Base-by-base conservation (phyloP, 2,888 invertebrate species). In the Pecten maximus region DNA sequence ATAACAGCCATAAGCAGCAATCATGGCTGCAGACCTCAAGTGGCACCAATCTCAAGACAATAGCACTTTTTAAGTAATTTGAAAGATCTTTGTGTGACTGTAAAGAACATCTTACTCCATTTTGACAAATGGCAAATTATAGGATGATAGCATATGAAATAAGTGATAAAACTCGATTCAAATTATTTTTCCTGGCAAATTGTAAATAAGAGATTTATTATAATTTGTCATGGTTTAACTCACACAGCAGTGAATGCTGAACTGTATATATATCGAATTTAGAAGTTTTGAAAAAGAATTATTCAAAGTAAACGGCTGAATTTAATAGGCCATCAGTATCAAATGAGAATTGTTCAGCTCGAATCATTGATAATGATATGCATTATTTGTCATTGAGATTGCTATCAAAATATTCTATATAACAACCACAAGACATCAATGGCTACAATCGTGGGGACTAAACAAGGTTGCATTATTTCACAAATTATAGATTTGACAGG, bases 381-480 rank as follows among this genome's bases (percentile, higher is more conserved):
- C 44, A n/a, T 44, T 6, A 8, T 10, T 10, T 74, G 74, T 28
- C 35, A 28, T 74, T 8, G 54, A 54, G 54, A 54, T 54, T 54
- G 16, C 28, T 35, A 74, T 23, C 28, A 74, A 28, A 35, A 8
- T 10, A 35, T 74, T 35, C 35, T 74, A 28, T 35, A 74, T 74
- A 74, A 74, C 28, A 15, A 35, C 35, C 35, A 74, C 74, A 74
- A 35, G 35, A 74, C 74, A 74, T 74, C 35, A 74, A 74, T 74
- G 28, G 35, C 74, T 74, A 74, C 4, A 74, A 35, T 28, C 28
- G 35, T 35, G 35, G 74, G 74, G 74, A 74, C 74, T 74, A 74
- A 44, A 74, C 74, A 74, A 74, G 74, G 35, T 74, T 54, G 50
- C 50, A 54, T 19, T 54, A 54, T 54, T 54, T 54, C 23, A 74